Base-by-base conservation (phyloP, 2,797 vertebrate species). In the Jordanella pulchra region DNA sequence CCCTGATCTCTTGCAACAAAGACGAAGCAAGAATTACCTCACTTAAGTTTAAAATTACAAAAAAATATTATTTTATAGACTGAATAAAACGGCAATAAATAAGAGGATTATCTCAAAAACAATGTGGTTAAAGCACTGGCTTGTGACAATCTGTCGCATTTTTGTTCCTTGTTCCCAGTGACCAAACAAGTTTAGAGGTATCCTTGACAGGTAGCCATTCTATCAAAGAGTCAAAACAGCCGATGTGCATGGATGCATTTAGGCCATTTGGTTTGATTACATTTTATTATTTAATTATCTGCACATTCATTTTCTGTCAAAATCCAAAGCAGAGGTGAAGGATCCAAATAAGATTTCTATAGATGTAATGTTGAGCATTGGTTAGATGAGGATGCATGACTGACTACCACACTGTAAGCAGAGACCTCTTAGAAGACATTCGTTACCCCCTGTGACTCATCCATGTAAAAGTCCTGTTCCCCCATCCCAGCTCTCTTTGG, bases 1-100 rank as follows among this genome's bases (percentile, higher is more conserved):
- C 1, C 25, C 45, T 28, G 55, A 78, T 55, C 63, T 35, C 60
- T 39, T 66, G 6, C 32, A 54, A 63, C 15, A 67, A 71, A 30
- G 11, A 47, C 6, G 15, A 7, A 71, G 12, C 17, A 50, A 58
- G n/a, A 55, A 54, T 25, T 60, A 48, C 30, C 13, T 17, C 30
- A 25, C n/a, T 67, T 35, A 45, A 55, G 12, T 30, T 23, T 4
- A 65, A 21, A 48, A 4, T 9, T 27, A 72, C 2, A 32, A 9
- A 27, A 3, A 2, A 21, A 10, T 21, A 47, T 45, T 30, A 32
- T 56, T 72, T 54, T 30, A 32, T 21, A 45, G 39, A 51, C 42
- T 39, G 14, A 44, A 13, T 12, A 25, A 23, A 9, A 35, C 69
- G 42, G 25, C 25, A 48, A 30, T 48, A n/a, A 0, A 30, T 35